These are phyloP conservation scores for Parnassius glacialis DNA, from an alignment of 2,888 invertebrate species.

Conservation along the genomic window DNA sequence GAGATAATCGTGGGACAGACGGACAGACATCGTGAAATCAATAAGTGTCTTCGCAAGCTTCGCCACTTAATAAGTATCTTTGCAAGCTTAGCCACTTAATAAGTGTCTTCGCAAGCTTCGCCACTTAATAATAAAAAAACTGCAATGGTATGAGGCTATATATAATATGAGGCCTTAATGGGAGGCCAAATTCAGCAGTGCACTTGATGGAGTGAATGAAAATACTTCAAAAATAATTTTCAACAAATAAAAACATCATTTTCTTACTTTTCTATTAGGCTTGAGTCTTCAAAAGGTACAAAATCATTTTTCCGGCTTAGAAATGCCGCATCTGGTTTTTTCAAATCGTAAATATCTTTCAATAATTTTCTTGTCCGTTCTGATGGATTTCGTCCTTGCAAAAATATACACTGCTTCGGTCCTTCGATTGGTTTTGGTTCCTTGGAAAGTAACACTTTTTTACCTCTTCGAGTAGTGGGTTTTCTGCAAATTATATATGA, in stretches of 20 bases:
- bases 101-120: too few relatives aligned
- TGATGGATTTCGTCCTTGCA: slow-evolving; percentile 91
- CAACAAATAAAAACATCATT: neutral
- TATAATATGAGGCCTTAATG: too few relatives aligned
- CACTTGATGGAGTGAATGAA: too few relatives aligned
- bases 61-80: too few relatives aligned
- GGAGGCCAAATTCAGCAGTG: too few relatives aligned
- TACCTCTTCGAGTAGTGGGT: slow-evolving; percentile 93
- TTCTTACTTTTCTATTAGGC: slow-evolving; percentile 87
- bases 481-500: slow-evolving; percentile 82
- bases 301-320: slow-evolving; percentile 92
- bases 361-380: slow-evolving; percentile 85
- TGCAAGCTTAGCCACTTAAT: too few relatives aligned
- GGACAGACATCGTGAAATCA: too few relatives aligned
- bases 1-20: too few relatives aligned
- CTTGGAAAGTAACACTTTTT: slow-evolving; percentile 88
- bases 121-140: too few relatives aligned
- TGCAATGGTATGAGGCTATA: too few relatives aligned
- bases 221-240: neutral
- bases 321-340: slow-evolving; percentile 91
- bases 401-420: slow-evolving; percentile 90
- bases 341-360: slow-evolving; percentile 92
- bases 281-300: slow-evolving; percentile 94
- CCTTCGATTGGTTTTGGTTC: slow-evolving; percentile 95
- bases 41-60: too few relatives aligned